These are phyloP conservation scores for Mercenaria mercenaria DNA, from an alignment of 1,140 invertebrate species.

Conservation along the genomic window DNA sequence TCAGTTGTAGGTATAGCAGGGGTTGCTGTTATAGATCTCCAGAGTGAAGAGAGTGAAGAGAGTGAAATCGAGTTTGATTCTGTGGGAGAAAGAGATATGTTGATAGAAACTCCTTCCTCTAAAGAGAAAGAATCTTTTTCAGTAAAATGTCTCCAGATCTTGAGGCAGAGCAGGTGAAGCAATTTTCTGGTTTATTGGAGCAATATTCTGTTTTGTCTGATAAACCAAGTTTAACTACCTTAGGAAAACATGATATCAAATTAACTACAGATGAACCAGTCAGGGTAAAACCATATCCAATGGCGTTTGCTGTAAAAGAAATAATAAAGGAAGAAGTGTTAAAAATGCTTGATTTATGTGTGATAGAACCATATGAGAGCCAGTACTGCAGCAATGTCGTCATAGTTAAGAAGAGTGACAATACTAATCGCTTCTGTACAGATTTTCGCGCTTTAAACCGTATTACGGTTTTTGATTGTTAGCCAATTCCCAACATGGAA, in stretches of 20 bases:
- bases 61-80: neutral
- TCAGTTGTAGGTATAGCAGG: neutral
- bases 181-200: slow-evolving; percentile 27
- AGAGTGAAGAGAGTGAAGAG: too few relatives aligned
- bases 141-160: slow-evolving; percentile 44
- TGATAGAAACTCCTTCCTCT: neutral
- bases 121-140: slow-evolving; percentile 22
- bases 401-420: slow-evolving; percentile 83
- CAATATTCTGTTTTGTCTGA: slow-evolving; percentile 55
- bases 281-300: slow-evolving; percentile 42
- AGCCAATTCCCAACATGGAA: slow-evolving; percentile 59
- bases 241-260: slow-evolving; percentile 62
- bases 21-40: neutral
- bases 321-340: neutral
- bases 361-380: slow-evolving; percentile 17
- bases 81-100: neutral
- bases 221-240: slow-evolving; percentile 48
- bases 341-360: slow-evolving; percentile 17
- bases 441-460: slow-evolving; percentile 67
- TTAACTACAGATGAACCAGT: slow-evolving; percentile 54
- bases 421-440: slow-evolving; percentile 85
- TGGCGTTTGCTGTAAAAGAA: slow-evolving; percentile 10
- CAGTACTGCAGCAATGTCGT: slow-evolving; percentile 9
- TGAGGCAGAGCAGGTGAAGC: neutral
- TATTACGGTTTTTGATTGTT: slow-evolving; percentile 58